Evolutionary conservation across 2,888 invertebrate genomes (phyloP), one percentile per base, ranked within the genome.

Genomic region (Trichacis sp.): DNA sequence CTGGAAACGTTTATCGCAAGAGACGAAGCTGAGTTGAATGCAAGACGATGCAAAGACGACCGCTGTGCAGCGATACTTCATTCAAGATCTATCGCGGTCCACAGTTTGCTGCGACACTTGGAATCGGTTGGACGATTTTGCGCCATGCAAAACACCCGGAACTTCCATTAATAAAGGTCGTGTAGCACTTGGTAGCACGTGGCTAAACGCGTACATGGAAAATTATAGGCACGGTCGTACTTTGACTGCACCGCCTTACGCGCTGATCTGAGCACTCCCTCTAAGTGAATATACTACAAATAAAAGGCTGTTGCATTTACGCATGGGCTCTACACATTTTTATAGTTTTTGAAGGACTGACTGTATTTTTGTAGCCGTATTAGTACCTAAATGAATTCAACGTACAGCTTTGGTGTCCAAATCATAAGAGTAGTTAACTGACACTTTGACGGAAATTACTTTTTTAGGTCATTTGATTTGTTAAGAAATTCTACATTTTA

Each of bases 91-190:
- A 64, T 64, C 46, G 47, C 40, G 36, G 52, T 43, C 24, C 42
- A 43, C 52, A 46, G 43, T 59, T 29, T 9, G 48, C 33, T 29
- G 20, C 30, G 20, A 50, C 49, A 49, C 19, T 38, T 19, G 49
- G 49, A 14, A 36, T 49, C 29, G 19, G 36, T 38, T 24, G 19
- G 48, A 49, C 57, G 17, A 47, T 47, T 63, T 53, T 42, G 55
- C 38, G 20, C 55, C 59, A 62, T 51, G 69, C 71, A 59, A 64
- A 66, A 61, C 18, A 48, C 62, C 65, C 59, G 66, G 67, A 70
- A 70, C 69, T 57, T 52, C 69, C 72, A 73, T 74, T 74, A 74
- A 73, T 73, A 73, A 73, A 62, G 55, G 53, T 48, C 64, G 47
- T 67, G 66, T 58, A 67, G 61, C 69, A 66, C 69, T 69, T 61